A percentile compares a stretch with the other conserved stretches of the same genome.
phyloP scores from a whole-genome alignment of 2,113 vertebrate species.

The Carlito syrichta region DNA sequence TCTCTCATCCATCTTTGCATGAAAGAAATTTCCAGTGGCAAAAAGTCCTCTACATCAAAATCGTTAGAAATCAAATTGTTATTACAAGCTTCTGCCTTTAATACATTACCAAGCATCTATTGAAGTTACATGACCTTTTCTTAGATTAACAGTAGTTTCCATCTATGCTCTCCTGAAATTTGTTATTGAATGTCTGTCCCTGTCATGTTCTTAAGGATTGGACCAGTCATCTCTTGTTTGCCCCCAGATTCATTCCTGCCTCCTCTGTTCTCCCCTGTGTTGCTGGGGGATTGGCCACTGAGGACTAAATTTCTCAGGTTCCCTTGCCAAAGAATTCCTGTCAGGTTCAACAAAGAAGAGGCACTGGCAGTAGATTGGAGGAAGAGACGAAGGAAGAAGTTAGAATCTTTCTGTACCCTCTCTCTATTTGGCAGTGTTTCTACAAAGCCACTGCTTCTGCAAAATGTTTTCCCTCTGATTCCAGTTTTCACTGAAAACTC shows the following conservation, averaged over 20 bases:
- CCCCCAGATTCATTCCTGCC: neutral
- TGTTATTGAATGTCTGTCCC: neutral
- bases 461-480: neutral
- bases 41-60: neutral
- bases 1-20: neutral
- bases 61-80: neutral
- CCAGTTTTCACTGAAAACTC: neutral
- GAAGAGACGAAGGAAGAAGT: neutral
- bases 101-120: neutral
- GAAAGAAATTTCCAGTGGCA: conserved; percentile 13
- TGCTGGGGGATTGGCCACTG: neutral
- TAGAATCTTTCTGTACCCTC: neutral
- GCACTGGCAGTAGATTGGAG: neutral
- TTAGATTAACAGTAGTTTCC: neutral
- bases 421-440: neutral
- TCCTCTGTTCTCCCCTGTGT: neutral
- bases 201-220: neutral
- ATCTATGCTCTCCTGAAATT: neutral
- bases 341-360: neutral
- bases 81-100: neutral
- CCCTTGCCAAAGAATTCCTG: neutral
- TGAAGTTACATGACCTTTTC: neutral
- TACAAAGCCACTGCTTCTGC: neutral
- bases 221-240: neutral
- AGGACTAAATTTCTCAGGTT: neutral